Evolutionary conservation across 2,797 vertebrate genomes (phyloP), one percentile per base, ranked within the genome.

Genomic region (Triplophysa bombifrons): DNA sequence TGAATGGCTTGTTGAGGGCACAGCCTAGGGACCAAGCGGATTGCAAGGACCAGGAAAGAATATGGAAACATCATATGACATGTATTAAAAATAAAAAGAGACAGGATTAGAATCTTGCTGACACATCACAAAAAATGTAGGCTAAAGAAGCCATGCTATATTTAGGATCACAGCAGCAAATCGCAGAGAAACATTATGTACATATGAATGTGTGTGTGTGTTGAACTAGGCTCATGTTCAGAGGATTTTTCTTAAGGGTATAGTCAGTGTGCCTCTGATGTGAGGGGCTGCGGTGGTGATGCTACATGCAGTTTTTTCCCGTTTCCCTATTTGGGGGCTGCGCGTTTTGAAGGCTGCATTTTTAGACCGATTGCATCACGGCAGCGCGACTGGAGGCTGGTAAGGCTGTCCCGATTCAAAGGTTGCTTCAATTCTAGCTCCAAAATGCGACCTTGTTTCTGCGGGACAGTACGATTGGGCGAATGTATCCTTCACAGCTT

Each of bases 11-110:
- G 64, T 73, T 69, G 22, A 50, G 51, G 16, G 41, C 50, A 17
- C 51, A 50, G 83, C 75, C 74, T 60, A 63, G 20, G 65, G 61
- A 58, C 58, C 60, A 56, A 65, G 68, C 72, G 82, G 71, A 75
- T 73, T 72, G 75, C 65, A 25, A 71, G 22, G 66, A 81, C 74
- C 78, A n/a, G 46, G 22, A 53, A 9, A 61, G 61, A 67, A 67
- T 19, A 77, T 64, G 22, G 56, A 75, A 70, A 44, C 58, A 53
- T 64, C 46, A 78, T 74, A 58, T 76, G 83, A 84, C 34, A 25
- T 69, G 71, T 74, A 69, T 74, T 81, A 73, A 68, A 78, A 74
- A 74, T 65, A 78, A 66, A 51, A 7, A 46, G n/a, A 65, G 38
- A 70, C 38, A 1, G 8, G 0, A 25, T 34, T 56, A 58, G 48